These are phyloP conservation scores for Ceriagrion tenellum DNA, from an alignment of 2,888 invertebrate species.

Conservation along the genomic window DNA sequence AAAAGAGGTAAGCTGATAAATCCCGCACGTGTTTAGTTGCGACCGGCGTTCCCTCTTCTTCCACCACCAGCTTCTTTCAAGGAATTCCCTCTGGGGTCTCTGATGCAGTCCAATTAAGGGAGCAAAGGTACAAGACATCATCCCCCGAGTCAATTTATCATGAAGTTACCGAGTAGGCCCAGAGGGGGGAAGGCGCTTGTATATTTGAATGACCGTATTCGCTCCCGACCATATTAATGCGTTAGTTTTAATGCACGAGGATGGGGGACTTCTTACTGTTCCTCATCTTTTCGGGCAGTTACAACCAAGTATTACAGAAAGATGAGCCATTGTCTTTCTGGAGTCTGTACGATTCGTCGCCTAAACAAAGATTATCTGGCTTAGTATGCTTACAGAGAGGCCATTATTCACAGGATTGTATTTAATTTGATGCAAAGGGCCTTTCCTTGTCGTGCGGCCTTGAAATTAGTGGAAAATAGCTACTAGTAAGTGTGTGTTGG, in stretches of 20 bases:
- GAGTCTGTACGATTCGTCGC: not conserved
- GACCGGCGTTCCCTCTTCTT: conserved; percentile 43
- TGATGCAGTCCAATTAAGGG: conserved; percentile 51
- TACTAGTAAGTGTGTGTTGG: too few species aligned
- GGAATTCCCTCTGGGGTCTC: conserved; percentile 7
- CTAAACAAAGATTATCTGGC: not conserved
- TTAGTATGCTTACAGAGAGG: not conserved
- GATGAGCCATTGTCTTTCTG: not conserved
- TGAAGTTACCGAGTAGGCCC: not conserved
- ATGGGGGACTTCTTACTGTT: not conserved
- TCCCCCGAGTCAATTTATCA: conserved; percentile 20
- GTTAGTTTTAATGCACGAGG: not conserved
- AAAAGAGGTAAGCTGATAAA: conserved; percentile 55
- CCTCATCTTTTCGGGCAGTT: not conserved
- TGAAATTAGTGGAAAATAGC: not conserved
- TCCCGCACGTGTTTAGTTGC: conserved; percentile 61
- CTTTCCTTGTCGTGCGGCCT: not conserved
- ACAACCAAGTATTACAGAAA: not conserved
- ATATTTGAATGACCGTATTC: conserved; percentile 29
- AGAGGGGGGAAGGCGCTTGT: not conserved
- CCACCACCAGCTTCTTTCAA: not conserved
- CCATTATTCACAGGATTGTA: not conserved
- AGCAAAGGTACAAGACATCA: conserved; percentile 36
- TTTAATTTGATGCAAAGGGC: not conserved
- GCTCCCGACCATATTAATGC: not conserved